phyloP scores from a whole-genome alignment of 2,797 vertebrate genomes.

The Eulemur albifrons region DNA sequence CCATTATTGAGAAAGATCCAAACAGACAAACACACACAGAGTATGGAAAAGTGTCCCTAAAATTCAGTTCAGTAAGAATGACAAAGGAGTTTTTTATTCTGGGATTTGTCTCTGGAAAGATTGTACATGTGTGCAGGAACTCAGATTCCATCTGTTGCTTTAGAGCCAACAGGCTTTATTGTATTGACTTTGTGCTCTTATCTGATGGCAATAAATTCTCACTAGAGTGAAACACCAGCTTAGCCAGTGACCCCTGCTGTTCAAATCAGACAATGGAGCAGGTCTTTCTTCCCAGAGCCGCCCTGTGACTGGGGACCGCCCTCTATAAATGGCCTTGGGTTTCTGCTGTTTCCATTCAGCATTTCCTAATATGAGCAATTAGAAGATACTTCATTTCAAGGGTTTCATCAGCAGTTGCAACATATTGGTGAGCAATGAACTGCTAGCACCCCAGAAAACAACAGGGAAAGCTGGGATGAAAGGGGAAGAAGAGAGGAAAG shows the following conservation, averaged over 20 bases:
- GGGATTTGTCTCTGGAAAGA: constrained; percentile 12
- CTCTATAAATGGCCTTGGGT: constrained; percentile 52
- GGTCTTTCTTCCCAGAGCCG: constrained; percentile 58
- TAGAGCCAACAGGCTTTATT: constrained; percentile 65
- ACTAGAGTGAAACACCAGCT: constrained; percentile 70
- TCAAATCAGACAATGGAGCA: constrained; percentile 67
- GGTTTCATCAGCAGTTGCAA: constrained; percentile 51
- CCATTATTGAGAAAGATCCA: not conserved
- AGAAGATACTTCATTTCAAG: constrained; percentile 69
- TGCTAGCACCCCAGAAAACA: constrained; percentile 47
- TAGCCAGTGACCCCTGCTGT: constrained; percentile 75
- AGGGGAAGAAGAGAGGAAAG: not conserved
- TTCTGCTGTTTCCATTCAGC: constrained; percentile 70
- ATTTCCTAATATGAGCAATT: constrained; percentile 72
- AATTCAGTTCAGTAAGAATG: not conserved
- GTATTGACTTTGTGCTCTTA: constrained; percentile 76
- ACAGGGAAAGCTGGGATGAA: not conserved
- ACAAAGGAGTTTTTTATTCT: constrained; percentile 13
- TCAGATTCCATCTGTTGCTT: constrained; percentile 71
- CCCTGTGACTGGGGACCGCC: not conserved
- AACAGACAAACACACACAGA: not conserved
- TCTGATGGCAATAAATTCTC: constrained; percentile 79
- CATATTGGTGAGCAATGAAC: constrained; percentile 69
- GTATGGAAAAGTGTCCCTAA: not conserved
- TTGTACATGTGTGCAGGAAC: not conserved